phyloP scores from a whole-genome alignment of 2,888 invertebrate species.

The Volucella zonaria region DNA sequence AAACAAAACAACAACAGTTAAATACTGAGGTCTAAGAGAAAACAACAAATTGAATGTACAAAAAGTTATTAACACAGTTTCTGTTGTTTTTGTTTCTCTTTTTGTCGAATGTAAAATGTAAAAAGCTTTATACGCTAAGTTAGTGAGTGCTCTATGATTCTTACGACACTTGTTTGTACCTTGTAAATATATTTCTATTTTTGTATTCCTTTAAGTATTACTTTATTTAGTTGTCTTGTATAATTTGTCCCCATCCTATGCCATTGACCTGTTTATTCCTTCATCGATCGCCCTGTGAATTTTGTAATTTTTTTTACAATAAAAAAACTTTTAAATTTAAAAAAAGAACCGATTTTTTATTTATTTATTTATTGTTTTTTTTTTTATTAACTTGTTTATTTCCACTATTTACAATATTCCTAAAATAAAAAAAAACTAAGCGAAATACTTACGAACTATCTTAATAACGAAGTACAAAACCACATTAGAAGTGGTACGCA shows the following conservation, averaged over 20 bases:
- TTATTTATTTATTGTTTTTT: too few species aligned
- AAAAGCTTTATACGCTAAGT: conserved; percentile 68
- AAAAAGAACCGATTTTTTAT: too few species aligned
- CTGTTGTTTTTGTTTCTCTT: conserved; percentile 34
- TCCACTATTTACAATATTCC: too few species aligned
- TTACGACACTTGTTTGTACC: conserved; percentile 45
- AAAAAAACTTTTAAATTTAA: too few species aligned
- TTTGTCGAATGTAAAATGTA: conserved; percentile 24
- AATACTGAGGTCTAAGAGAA: neutral
- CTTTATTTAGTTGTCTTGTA: conserved; percentile 6
- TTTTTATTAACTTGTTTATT: too few species aligned
- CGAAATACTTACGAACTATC: too few species aligned
- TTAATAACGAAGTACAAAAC: too few species aligned
- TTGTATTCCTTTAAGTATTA: conserved; percentile 3
- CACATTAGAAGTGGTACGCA: too few species aligned
- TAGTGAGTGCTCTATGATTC: conserved; percentile 50
- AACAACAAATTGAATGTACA: conserved; percentile 42
- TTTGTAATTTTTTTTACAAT: conserved; percentile 37
- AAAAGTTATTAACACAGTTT: conserved; percentile 52
- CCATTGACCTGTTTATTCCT: conserved; percentile 16
- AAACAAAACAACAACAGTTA: conserved; percentile 16
- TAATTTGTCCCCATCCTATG: conserved; percentile 31
- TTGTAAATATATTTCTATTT: conserved; percentile 68
- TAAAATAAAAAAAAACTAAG: too few species aligned
- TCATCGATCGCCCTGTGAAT: conserved; percentile 1